phyloP scores from a whole-genome alignment of 2,888 invertebrate genomes.

The Xylota sylvarum region DNA sequence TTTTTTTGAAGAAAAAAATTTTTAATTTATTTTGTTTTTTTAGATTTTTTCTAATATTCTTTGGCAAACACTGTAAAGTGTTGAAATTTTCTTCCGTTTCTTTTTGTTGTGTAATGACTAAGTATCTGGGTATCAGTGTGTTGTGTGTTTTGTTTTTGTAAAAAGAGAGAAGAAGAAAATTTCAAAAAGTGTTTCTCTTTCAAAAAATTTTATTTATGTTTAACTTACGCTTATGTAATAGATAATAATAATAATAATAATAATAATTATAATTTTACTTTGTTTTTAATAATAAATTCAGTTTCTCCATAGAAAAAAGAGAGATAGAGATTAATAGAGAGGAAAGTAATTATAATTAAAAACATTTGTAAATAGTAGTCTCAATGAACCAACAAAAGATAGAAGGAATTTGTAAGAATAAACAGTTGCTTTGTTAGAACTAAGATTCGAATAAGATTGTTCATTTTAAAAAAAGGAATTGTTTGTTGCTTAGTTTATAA shows the following conservation, averaged over 20 bases:
- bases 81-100: slow-evolving; percentile 67
- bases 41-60: slow-evolving; percentile 66
- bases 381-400: slow-evolving; percentile 38
- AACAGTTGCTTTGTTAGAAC: slow-evolving; percentile 54
- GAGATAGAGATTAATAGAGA: slow-evolving; percentile 59
- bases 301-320: slow-evolving; percentile 68
- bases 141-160: slow-evolving; percentile 7
- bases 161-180: slow-evolving; percentile 54
- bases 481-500: slow-evolving; percentile 64
- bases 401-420: slow-evolving; percentile 38
- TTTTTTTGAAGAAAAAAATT: slow-evolving; percentile 36
- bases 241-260: slow-evolving; percentile 61
- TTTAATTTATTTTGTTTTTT: slow-evolving; percentile 15
- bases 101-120: slow-evolving; percentile 50
- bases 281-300: slow-evolving; percentile 69
- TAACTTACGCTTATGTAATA: slow-evolving; percentile 62
- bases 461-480: slow-evolving; percentile 64
- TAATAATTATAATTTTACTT: slow-evolving; percentile 58
- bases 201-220: slow-evolving; percentile 44
- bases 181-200: slow-evolving; percentile 58
- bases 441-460: slow-evolving; percentile 76
- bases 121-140: slow-evolving; percentile 32
- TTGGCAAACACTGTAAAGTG: slow-evolving; percentile 73
- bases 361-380: slow-evolving; percentile 65
- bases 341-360: slow-evolving; percentile 58